phyloP scores from a whole-genome alignment of 2,113 vertebrate genomes.

The Solea solea region DNA sequence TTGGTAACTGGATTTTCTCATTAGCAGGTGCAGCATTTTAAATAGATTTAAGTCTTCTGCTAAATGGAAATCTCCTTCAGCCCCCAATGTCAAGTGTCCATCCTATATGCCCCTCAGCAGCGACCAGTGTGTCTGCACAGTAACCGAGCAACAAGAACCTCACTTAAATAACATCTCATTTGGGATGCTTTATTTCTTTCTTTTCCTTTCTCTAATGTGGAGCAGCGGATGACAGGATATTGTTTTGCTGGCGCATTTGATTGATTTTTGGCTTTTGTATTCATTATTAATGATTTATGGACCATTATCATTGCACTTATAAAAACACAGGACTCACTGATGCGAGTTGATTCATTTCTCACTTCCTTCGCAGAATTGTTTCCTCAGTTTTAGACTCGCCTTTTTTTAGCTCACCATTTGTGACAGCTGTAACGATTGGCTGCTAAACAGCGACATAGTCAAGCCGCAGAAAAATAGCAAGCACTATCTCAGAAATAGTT shows the following conservation, averaged over 20 bases:
- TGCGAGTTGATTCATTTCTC: neutral
- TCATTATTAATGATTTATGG: neutral
- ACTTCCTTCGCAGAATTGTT: neutral
- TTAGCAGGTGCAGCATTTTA: conserved; percentile 11
- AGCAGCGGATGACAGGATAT: conserved; percentile 36
- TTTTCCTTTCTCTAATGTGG: neutral
- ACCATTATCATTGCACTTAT: neutral
- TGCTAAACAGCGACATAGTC: neutral
- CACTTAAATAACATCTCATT: conserved; percentile 37
- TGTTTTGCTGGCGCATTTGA: conserved; percentile 15
- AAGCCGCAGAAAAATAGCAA: no score
- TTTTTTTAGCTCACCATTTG: neutral
- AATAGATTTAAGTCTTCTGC: conserved; percentile 11
- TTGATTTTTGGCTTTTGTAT: neutral
- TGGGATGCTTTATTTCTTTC: conserved; percentile 2
- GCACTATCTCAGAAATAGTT: no score
- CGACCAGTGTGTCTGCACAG: conserved; percentile 9
- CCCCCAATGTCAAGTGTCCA: conserved; percentile 19
- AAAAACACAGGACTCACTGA: neutral
- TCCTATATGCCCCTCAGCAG: conserved; percentile 4
- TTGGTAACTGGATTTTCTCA: conserved; percentile 22
- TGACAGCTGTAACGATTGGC: neutral
- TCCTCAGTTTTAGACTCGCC: neutral
- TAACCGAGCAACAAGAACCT: conserved; percentile 46
- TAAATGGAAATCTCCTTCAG: conserved; percentile 11